Percentiles rank a stretch among this genome's conserved stretches.
These are phyloP conservation scores for Stomatorhinus walkeri DNA, from an alignment of 2,797 vertebrate species.

Conservation along the genomic window DNA sequence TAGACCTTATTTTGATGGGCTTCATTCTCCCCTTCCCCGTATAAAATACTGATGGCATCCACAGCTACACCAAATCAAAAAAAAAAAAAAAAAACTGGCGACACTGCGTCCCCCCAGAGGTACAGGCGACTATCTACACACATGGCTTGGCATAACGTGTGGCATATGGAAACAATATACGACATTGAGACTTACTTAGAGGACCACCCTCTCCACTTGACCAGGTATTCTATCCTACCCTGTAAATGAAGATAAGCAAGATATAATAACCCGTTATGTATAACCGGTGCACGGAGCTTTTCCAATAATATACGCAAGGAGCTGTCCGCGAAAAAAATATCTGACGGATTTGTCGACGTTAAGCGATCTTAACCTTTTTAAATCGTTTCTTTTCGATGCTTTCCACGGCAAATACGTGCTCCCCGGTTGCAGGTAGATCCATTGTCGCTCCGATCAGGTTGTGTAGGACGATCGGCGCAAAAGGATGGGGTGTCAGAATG, in stretches of 20 bases:
- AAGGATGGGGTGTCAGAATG: constrained; percentile 29
- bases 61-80: constrained; percentile 47
- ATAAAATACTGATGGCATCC: constrained; percentile 82
- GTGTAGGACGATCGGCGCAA: background rate
- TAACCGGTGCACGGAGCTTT: background rate
- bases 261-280: constrained; percentile 11
- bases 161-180: constrained; percentile 10
- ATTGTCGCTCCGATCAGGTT: constrained; percentile 55
- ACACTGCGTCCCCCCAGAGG: background rate
- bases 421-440: constrained; percentile 91
- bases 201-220: constrained; percentile 97
- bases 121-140: background rate
- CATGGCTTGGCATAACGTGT: background rate
- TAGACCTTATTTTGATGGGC: constrained; percentile 19
- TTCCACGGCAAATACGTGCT: constrained; percentile 95
- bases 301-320: background rate
- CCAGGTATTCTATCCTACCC: constrained; percentile 92
- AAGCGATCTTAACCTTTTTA: constrained; percentile 72
- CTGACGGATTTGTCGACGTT: background rate
- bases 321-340: background rate
- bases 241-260: constrained; percentile 45
- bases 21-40: constrained; percentile 56
- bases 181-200: constrained; percentile 77
- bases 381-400: constrained; percentile 94
- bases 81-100: constrained; percentile 20